A percentile compares a stretch with the other conserved stretches of the same genome.
These are phyloP conservation scores for Corbicula japonica DNA, from an alignment of 2,888 invertebrate genomes.

Conservation along the genomic window DNA sequence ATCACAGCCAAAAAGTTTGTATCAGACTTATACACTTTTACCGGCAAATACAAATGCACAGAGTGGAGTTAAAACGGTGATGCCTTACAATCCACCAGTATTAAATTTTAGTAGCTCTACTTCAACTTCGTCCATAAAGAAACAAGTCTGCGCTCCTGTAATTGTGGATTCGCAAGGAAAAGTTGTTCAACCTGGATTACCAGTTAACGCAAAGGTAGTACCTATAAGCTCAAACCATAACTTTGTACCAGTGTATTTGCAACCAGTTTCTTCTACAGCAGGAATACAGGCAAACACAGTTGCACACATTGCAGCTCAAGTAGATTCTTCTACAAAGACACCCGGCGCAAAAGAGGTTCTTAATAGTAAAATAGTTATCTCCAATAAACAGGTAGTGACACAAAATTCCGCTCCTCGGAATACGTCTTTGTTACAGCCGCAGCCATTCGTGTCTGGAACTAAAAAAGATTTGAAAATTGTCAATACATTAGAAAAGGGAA, in stretches of 20 bases:
- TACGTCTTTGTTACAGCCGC: neutral
- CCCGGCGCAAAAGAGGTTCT: no score
- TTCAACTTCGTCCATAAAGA: neutral
- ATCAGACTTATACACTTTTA: neutral
- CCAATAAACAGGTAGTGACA: neutral
- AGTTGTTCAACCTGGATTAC: neutral
- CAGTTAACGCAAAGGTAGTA: neutral
- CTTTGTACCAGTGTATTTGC: neutral
- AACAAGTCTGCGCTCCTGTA: neutral
- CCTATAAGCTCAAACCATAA: neutral
- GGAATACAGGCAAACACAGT: no score
- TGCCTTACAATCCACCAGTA: no score
- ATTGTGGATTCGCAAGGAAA: neutral
- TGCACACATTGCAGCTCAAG: no score
- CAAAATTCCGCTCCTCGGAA: neutral
- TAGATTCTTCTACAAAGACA: no score
- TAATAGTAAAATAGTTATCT: no score
- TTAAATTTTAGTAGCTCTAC: neutral
- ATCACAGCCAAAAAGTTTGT: neutral
- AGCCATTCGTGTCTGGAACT: neutral
- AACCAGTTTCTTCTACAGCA: no score
- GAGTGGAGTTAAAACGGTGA: neutral
- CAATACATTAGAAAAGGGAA: neutral
- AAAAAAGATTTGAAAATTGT: neutral
- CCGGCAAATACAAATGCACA: neutral